Evolutionary conservation across 2,113 vertebrate species (phyloP).

Genomic region (Melanerpes formicivorus): DNA sequence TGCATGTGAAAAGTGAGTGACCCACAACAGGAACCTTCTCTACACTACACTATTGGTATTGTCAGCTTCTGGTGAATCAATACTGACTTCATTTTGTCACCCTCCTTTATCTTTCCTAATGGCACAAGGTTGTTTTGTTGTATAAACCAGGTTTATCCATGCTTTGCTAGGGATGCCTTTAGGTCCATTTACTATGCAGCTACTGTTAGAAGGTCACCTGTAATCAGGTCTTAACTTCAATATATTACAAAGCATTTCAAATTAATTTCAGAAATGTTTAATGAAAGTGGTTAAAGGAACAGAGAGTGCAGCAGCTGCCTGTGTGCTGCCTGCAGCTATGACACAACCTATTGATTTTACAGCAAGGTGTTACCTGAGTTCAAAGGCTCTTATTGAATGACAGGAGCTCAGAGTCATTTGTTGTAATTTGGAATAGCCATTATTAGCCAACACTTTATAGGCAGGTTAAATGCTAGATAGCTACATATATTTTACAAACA

Average conservation of each 20-base stretch:
- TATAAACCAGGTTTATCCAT: slow-evolving; percentile 31
- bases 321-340: background rate
- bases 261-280: slow-evolving; percentile 31
- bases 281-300: slow-evolving; percentile 16
- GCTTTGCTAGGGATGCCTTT: background rate
- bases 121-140: background rate
- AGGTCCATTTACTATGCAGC: background rate
- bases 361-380: background rate
- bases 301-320: background rate
- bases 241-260: slow-evolving; percentile 25
- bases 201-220: background rate
- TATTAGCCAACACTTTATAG: background rate
- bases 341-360: background rate
- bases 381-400: background rate
- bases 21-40: background rate
- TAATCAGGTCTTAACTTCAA: slow-evolving; percentile 21
- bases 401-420: background rate
- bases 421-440: background rate
- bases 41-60: background rate
- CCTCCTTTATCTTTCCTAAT: slow-evolving; percentile 5
- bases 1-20: background rate
- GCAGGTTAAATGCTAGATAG: background rate
- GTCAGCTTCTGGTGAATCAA: background rate
- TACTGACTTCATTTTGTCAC: slow-evolving; percentile 14
- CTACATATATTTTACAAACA: background rate